Percentiles rank a stretch among this genome's conserved stretches.
phyloP scores from a whole-genome alignment of 2,113 vertebrate genomes.

The Vidua chalybeata region DNA sequence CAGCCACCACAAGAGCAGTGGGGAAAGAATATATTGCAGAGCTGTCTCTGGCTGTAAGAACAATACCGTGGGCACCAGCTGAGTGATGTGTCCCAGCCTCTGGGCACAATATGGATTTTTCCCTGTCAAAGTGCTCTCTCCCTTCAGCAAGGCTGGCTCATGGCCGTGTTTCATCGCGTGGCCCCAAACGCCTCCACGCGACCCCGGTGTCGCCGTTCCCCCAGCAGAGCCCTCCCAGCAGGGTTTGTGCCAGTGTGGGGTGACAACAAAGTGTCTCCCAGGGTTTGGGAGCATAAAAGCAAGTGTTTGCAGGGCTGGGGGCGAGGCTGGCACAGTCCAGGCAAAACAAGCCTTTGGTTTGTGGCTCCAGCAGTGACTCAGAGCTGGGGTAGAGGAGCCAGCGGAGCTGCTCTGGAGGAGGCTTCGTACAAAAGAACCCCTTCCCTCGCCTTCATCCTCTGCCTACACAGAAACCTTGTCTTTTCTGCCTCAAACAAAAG shows the following conservation, averaged over 20 bases:
- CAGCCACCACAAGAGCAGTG: neutral
- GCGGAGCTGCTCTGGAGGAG: neutral
- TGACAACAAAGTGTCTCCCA: neutral
- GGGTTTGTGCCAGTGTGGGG: accelerated
- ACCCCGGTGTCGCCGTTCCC: neutral
- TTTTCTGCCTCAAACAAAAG: neutral
- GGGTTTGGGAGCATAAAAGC: neutral
- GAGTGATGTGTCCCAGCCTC: neutral
- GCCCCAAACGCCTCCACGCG: neutral
- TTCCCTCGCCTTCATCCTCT: neutral
- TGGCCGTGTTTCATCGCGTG: accelerated
- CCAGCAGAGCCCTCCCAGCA: accelerated
- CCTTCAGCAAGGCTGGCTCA: neutral
- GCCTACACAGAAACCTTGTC: neutral
- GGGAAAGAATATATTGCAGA: neutral
- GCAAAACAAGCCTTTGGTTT: neutral
- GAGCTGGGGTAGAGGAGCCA: neutral
- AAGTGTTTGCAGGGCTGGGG: neutral
- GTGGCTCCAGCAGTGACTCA: neutral
- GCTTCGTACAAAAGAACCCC: neutral
- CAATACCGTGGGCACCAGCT: neutral
- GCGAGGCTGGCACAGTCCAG: neutral
- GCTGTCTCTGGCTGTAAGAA: neutral
- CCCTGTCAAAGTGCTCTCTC: neutral
- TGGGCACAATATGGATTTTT: neutral